Evolutionary conservation across 1,140 invertebrate genomes (phyloP).

Genomic region (Temnothorax nylanderi): DNA sequence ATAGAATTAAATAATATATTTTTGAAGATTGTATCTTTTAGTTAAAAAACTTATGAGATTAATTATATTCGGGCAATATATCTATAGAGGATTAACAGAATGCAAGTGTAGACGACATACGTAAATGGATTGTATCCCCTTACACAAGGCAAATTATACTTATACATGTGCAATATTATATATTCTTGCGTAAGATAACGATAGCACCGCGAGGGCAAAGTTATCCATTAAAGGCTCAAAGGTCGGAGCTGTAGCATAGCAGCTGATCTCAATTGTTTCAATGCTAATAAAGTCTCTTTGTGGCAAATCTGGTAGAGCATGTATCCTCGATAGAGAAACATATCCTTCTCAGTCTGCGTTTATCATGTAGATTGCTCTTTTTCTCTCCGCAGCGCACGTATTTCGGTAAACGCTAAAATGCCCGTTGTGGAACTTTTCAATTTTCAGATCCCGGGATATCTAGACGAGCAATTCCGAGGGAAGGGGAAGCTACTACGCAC

Average conservation of each 20-base stretch:
- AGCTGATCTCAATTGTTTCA: conserved; percentile 7
- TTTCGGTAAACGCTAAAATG: conserved; percentile 50
- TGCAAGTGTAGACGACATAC: neutral
- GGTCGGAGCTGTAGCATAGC: neutral
- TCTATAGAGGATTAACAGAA: neutral
- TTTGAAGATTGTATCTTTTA: neutral
- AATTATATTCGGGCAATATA: neutral
- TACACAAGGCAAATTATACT: conserved; percentile 1
- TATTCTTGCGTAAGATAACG: neutral
- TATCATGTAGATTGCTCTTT: neutral
- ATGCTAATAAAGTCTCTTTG: conserved; percentile 31
- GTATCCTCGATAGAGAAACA: conserved; percentile 16
- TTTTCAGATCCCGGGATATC: conserved; percentile 84
- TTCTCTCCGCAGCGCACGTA: neutral
- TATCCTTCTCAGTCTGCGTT: neutral
- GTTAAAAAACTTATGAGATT: neutral
- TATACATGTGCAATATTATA: neutral
- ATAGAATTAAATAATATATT: conserved; percentile 8
- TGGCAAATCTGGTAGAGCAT: conserved; percentile 23
- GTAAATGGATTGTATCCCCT: neutral
- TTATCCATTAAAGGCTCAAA: neutral
- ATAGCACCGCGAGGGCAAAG: neutral
- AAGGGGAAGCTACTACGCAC: conserved; percentile 81
- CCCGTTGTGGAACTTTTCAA: conserved; percentile 73
- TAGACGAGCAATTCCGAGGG: conserved; percentile 83